Conservation (phyloP, 2,888 invertebrate species). For the Dendrolimus pini region DNA sequence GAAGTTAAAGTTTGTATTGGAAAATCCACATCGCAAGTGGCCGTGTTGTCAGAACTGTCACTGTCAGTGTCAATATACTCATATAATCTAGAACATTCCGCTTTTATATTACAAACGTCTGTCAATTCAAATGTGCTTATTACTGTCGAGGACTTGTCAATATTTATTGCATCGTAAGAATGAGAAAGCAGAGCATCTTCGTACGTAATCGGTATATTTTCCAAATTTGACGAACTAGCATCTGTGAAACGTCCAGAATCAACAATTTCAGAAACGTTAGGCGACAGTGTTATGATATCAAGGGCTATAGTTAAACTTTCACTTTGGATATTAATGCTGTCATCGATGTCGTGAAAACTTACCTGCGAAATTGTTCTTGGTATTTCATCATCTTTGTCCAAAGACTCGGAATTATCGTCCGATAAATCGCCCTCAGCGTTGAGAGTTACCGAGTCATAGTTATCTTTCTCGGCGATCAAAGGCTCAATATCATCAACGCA, state of each 20-base stretch:
- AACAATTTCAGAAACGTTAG: conserved; percentile 51
- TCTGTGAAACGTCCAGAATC: conserved; percentile 66
- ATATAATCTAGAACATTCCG: conserved; percentile 24
- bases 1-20: conserved; percentile 25
- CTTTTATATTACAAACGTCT: conserved; percentile 13
- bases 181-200: conserved; percentile 62
- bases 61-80: conserved; percentile 61
- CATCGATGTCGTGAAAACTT: conserved; percentile 27
- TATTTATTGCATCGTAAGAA: conserved; percentile 47
- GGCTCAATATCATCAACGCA: conserved; percentile 60
- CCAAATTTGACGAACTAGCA: conserved; percentile 51
- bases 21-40: conserved; percentile 44
- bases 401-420: conserved; percentile 50
- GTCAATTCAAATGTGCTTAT: conserved; percentile 24
- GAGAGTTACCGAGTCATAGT: conserved; percentile 53
- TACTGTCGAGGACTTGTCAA: conserved; percentile 34
- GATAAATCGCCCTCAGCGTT: conserved; percentile 61
- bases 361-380: conserved; percentile 22
- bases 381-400: conserved; percentile 30
- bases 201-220: conserved; percentile 35
- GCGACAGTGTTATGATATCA: conserved; percentile 43
- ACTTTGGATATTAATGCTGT: conserved; percentile 30
- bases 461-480: conserved; percentile 40
- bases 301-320: conserved; percentile 33
- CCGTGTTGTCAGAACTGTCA: conserved; percentile 57